These are phyloP conservation scores for Drosophila subsilvestris DNA, from an alignment of 2,888 invertebrate genomes.

Conservation along the genomic window DNA sequence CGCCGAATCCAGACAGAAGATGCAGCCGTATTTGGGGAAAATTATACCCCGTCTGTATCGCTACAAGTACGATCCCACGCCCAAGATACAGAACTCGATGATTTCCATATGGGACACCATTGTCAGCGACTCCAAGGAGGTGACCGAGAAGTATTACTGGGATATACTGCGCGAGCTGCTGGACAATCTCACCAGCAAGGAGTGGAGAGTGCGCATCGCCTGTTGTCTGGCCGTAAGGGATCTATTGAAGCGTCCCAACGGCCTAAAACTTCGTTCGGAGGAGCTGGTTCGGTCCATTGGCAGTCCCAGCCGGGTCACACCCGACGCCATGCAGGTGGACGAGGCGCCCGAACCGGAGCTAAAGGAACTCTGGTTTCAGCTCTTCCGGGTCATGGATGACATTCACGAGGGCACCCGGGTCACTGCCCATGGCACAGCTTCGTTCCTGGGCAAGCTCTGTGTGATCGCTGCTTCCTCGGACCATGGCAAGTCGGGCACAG, in stretches of 20 bases:
- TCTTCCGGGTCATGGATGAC: slow-evolving; percentile 97
- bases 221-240: slow-evolving; percentile 95
- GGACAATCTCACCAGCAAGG: slow-evolving; percentile 91
- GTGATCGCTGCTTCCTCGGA: slow-evolving; percentile 88
- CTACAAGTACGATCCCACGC: slow-evolving; percentile 95
- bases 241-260: slow-evolving; percentile 88
- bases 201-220: slow-evolving; percentile 96
- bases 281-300: slow-evolving; percentile 54
- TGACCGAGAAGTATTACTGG: slow-evolving; percentile 86
- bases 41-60: slow-evolving; percentile 95
- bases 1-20: slow-evolving; percentile 91
- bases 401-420: slow-evolving; percentile 94
- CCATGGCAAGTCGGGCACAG: slow-evolving; percentile 90
- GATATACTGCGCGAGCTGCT: slow-evolving; percentile 89
- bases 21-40: slow-evolving; percentile 91
- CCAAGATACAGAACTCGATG: slow-evolving; percentile 96
- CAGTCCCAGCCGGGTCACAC: slow-evolving; percentile 29
- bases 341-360: slow-evolving; percentile 83
- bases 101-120: slow-evolving; percentile 96
- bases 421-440: slow-evolving; percentile 89
- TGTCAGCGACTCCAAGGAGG: slow-evolving; percentile 93
- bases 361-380: slow-evolving; percentile 88
- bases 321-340: slow-evolving; percentile 67
- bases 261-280: slow-evolving; percentile 81
- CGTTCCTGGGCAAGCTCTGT: slow-evolving; percentile 90